Conservation (phyloP, 2,113 vertebrate genomes). For the Lontra canadensis region DNA sequence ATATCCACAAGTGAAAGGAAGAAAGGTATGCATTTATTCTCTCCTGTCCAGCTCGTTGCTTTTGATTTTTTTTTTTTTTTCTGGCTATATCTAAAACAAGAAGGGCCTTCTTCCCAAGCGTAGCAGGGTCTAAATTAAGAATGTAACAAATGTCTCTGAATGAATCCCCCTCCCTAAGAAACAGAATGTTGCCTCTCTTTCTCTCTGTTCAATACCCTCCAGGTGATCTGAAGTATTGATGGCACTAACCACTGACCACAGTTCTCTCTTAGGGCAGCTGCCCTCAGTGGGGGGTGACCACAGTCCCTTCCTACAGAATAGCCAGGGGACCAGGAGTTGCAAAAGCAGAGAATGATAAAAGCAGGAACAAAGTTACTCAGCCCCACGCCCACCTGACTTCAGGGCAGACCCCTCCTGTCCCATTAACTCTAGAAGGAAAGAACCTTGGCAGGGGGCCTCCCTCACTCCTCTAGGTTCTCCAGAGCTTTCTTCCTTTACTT, state of each 20-base stretch:
- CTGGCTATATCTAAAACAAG: conserved; percentile 10
- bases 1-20: conserved; percentile 31
- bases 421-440: not conserved
- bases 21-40: not conserved
- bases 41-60: not conserved
- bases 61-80: not conserved
- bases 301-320: not conserved
- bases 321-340: not conserved
- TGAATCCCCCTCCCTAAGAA: not conserved
- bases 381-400: not conserved
- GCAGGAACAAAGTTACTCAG: not conserved
- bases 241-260: not conserved
- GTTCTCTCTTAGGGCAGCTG: not conserved
- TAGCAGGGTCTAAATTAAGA: not conserved
- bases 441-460: too few relatives aligned
- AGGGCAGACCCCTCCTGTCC: not conserved
- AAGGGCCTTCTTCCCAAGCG: not conserved
- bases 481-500: not conserved
- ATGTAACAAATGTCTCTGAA: not conserved
- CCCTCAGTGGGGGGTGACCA: not conserved
- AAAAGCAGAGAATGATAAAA: not conserved
- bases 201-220: not conserved
- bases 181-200: not conserved
- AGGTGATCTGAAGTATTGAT: not conserved
- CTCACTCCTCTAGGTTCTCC: not conserved